Evolutionary conservation across 2,113 vertebrate species (phyloP).

Genomic region (Eira barbara): DNA sequence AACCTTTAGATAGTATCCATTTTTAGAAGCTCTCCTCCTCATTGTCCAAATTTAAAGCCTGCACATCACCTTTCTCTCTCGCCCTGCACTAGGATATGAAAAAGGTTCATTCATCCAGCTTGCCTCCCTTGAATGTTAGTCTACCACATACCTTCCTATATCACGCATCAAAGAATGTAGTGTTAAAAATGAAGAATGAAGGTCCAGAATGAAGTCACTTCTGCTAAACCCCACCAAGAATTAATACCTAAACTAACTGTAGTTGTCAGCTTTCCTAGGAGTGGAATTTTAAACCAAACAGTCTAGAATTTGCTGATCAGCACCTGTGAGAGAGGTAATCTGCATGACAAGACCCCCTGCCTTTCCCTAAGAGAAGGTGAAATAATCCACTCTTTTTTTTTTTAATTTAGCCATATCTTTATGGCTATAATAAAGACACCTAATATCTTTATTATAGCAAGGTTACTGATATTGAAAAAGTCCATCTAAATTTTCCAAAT

Average conservation of each 20-base stretch:
- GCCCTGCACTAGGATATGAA: no score
- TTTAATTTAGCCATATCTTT: not conserved
- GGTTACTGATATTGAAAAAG: not conserved
- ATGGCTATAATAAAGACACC: not conserved
- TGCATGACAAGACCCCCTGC: not conserved
- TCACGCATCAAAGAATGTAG: not conserved
- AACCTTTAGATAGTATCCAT: not conserved
- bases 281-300: not conserved
- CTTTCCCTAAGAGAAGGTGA: not conserved
- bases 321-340: not conserved
- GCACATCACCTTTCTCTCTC: not conserved
- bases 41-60: not conserved
- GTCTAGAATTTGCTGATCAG: not conserved
- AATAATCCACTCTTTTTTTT: not conserved
- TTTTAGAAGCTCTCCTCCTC: not conserved
- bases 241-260: not conserved
- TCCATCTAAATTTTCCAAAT: not conserved
- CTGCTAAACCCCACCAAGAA: not conserved
- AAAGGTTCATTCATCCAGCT: not conserved
- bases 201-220: not conserved
- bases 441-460: not conserved
- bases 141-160: not conserved
- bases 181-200: not conserved
- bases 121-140: not conserved
- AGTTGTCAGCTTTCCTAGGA: not conserved